These are phyloP conservation scores for Eriosoma lanigerum DNA, from an alignment of 1,140 invertebrate species.

Conservation along the genomic window DNA sequence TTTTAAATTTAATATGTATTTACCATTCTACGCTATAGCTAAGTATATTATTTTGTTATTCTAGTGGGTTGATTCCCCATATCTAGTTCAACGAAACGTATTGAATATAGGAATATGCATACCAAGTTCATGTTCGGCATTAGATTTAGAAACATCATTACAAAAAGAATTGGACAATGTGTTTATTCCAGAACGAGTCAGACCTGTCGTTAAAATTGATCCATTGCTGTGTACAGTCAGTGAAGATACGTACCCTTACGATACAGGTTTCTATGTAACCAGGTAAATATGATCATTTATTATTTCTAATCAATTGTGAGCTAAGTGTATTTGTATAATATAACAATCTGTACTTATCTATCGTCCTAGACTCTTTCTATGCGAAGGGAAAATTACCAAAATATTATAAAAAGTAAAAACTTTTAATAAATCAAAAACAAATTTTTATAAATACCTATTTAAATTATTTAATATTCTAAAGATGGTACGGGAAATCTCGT, in stretches of 20 bases:
- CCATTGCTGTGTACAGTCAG: neutral
- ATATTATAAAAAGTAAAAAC: neutral
- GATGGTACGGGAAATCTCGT: too few species aligned
- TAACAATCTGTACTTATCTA: too few species aligned
- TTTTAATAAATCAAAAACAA: too few species aligned
- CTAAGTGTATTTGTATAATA: neutral
- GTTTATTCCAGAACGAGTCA: neutral
- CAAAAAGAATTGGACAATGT: neutral
- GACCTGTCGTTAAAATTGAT: conserved; percentile 9
- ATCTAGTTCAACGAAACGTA: neutral
- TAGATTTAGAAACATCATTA: conserved; percentile 5
- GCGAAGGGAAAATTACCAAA: too few species aligned
- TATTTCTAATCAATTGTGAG: too few species aligned
- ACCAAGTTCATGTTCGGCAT: conserved; percentile 17
- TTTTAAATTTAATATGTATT: too few species aligned
- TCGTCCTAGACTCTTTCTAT: too few species aligned
- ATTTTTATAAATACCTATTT: neutral
- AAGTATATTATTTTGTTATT: too few species aligned
- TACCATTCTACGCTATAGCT: too few species aligned
- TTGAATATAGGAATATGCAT: conserved; percentile 38
- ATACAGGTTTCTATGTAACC: conserved; percentile 22
- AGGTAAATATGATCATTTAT: neutral
- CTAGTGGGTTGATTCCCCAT: conserved; percentile 16
- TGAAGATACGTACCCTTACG: neutral
- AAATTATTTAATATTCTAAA: too few species aligned